phyloP scores from a whole-genome alignment of 2,888 invertebrate species.

The Antheraea assamensis region DNA sequence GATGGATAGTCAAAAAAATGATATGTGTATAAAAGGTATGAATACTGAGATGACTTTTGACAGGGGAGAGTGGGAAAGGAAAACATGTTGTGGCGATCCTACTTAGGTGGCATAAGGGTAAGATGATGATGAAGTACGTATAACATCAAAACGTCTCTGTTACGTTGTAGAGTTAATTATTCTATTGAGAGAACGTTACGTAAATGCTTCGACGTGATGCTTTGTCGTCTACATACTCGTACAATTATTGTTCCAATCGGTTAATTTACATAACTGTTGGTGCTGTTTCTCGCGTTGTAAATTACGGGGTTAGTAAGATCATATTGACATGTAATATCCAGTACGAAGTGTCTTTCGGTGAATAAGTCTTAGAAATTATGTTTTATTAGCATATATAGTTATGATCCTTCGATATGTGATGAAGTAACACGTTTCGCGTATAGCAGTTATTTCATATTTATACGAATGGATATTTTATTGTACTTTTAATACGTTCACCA shows the following conservation, averaged over 20 bases:
- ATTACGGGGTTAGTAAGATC: not conserved
- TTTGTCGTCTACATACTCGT: constrained; percentile 1
- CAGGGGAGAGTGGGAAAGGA: too few species aligned
- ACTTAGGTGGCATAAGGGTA: too few species aligned
- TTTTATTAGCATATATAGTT: not conserved
- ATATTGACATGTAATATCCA: not conserved
- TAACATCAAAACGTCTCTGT: not conserved
- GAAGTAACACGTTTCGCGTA: not conserved
- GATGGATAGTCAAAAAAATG: too few species aligned
- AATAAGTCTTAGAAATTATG: not conserved
- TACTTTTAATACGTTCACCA: too few species aligned
- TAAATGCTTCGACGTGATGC: not conserved
- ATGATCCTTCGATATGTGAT: not conserved
- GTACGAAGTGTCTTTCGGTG: not conserved
- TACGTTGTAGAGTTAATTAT: not conserved
- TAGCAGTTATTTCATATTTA: too few species aligned
- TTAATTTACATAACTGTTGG: constrained; percentile 1
- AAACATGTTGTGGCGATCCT: too few species aligned
- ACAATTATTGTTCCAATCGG: not conserved
- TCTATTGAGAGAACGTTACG: not conserved
- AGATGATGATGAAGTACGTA: too few species aligned
- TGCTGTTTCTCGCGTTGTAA: not conserved
- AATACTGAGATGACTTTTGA: too few species aligned
- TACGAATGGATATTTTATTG: too few species aligned
- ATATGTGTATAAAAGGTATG: too few species aligned